Evolutionary conservation across 2,113 vertebrate species (phyloP).

Genomic region (Lasiurus borealis): DNA sequence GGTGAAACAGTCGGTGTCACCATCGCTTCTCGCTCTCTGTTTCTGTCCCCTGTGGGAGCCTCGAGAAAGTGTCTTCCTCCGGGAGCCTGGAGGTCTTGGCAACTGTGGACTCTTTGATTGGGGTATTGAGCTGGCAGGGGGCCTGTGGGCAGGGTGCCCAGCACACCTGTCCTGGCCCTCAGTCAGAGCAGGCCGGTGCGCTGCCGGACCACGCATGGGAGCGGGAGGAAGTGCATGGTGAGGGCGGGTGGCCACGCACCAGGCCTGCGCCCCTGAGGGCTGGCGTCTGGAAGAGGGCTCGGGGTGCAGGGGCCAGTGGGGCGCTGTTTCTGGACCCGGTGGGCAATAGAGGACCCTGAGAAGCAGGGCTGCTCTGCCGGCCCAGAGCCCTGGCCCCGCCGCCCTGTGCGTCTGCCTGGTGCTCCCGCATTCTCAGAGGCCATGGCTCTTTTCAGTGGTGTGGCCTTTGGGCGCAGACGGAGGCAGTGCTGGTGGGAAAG

Average conservation of each 20-base stretch:
- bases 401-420: background rate
- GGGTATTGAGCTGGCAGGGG: background rate
- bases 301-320: background rate
- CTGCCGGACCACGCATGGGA: background rate
- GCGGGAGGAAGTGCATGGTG: background rate
- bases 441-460: accelerated
- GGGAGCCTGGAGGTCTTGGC: background rate
- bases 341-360: background rate
- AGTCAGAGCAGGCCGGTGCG: background rate
- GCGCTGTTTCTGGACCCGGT: background rate
- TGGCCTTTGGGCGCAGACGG: background rate
- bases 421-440: background rate
- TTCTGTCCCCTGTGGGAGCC: background rate
- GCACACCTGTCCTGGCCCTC: background rate
- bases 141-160: accelerated
- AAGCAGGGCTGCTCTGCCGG: background rate
- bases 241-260: background rate
- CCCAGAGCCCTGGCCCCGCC: background rate
- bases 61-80: background rate
- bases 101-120: background rate
- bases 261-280: background rate
- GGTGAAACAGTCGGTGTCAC: background rate
- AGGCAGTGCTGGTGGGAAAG: background rate
- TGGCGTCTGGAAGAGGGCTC: background rate
- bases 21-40: background rate